Conservation (phyloP, 2,797 vertebrate species). For the Lates japonicus region DNA sequence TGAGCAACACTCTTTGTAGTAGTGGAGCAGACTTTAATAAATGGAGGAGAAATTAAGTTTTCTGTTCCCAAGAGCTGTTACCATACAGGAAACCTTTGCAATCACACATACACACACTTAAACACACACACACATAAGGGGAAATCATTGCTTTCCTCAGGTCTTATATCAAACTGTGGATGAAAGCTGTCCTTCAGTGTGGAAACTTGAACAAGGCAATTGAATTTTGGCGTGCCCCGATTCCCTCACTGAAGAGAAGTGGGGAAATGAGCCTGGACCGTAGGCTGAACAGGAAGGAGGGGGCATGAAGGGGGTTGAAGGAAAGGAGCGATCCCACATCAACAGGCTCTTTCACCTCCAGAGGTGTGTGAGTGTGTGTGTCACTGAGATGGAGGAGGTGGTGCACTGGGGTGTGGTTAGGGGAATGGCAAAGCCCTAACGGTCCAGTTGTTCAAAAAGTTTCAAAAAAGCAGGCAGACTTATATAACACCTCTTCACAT, state of each 20-base stretch:
- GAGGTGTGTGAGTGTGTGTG: conserved; percentile 71
- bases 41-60: conserved; percentile 29
- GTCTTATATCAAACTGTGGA: conserved; percentile 48
- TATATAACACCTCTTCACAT: conserved; percentile 28
- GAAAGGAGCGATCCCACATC: conserved; percentile 67
- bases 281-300: conserved; percentile 57
- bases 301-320: conserved; percentile 43
- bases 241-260: conserved; percentile 56
- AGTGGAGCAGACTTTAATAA: conserved; percentile 40
- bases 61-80: conserved; percentile 2
- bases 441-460: conserved; percentile 68
- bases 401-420: conserved; percentile 69
- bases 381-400: conserved; percentile 62
- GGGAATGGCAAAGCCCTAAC: conserved; percentile 66
- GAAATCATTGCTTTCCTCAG: conserved; percentile 53
- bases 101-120: conserved; percentile 12
- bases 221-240: conserved; percentile 58
- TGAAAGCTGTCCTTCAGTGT: conserved; percentile 69
- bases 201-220: conserved; percentile 61
- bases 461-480: conserved; percentile 37
- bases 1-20: conserved; percentile 71
- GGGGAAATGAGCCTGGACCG: conserved; percentile 43
- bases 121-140: not conserved
- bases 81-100: conserved; percentile 5
- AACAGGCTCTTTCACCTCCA: conserved; percentile 84